phyloP scores from a whole-genome alignment of 30 jellyfish, hydroid and myxozoan species.

The Cassiopea andromeda region DNA sequence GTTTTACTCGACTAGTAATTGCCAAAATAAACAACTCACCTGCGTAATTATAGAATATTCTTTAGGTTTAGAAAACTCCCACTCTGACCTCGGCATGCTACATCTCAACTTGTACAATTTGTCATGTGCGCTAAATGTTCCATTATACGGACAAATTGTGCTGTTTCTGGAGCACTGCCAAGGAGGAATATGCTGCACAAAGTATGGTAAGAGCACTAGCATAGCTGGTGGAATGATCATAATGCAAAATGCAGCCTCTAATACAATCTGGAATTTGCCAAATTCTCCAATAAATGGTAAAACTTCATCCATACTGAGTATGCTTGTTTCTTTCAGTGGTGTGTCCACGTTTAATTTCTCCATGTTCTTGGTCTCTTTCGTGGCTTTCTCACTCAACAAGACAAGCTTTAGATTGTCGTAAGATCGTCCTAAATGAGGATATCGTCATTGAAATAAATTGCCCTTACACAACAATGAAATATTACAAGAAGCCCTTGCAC shows the following conservation, averaged over 20 bases:
- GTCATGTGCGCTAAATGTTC: slow-evolving; percentile 29
- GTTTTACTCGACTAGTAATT: background rate
- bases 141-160: slow-evolving; percentile 77
- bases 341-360: no score
- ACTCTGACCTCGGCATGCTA: slow-evolving; percentile 69
- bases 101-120: slow-evolving; percentile 44
- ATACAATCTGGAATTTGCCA: slow-evolving; percentile 84
- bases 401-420: no score
- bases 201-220: slow-evolving; percentile 76
- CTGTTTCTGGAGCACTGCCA: slow-evolving; percentile 94
- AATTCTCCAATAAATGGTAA: slow-evolving; percentile 92
- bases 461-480: no score
- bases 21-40: slow-evolving; percentile 26
- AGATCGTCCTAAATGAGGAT: no score
- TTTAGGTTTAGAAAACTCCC: slow-evolving; percentile 74
- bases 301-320: slow-evolving; percentile 66
- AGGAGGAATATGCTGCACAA: slow-evolving; percentile 90
- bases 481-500: no score
- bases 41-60: slow-evolving; percentile 78
- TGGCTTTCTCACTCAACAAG: no score
- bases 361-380: no score
- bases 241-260: slow-evolving; percentile 74
- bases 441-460: no score
- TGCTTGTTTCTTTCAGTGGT: background rate
- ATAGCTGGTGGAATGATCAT: slow-evolving; percentile 77